Percentiles rank a stretch among this genome's conserved stretches.
Evolutionary conservation across 1,140 invertebrate species (phyloP).

Genomic region (Dendroctonus ponderosae): DNA sequence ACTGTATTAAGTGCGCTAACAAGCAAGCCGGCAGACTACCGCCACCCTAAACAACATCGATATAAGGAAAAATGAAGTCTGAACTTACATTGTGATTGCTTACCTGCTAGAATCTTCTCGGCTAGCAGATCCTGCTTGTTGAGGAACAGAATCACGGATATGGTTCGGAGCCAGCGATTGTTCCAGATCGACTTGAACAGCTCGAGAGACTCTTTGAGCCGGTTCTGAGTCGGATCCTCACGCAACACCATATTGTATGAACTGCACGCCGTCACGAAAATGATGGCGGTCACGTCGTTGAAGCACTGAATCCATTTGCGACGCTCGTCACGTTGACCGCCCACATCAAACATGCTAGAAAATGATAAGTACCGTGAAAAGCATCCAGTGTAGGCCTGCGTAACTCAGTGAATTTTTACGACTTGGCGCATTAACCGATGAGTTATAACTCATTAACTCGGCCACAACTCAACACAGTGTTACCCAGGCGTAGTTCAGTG

Average conservation of each 20-base stretch:
- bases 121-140: constrained; percentile 99
- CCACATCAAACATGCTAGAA: constrained; percentile 98
- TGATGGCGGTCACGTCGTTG: constrained; percentile 99
- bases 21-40: neutral
- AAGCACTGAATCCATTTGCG: constrained; percentile 99
- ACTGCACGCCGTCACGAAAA: constrained; percentile 98
- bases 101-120: constrained; percentile 95
- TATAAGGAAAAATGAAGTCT: neutral
- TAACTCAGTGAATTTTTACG: no score
- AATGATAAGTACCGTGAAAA: neutral
- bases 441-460: no score
- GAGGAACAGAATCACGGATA: constrained; percentile 99
- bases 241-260: constrained; percentile 99
- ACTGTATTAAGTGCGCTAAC: neutral
- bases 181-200: constrained; percentile 99
- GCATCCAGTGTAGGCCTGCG: no score
- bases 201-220: constrained; percentile 95
- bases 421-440: no score
- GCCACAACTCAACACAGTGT: no score
- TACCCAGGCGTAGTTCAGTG: no score
- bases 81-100: constrained; percentile 50
- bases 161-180: constrained; percentile 98
- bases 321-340: constrained; percentile 96
- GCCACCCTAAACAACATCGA: constrained; percentile 7
- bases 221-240: constrained; percentile 98